Evolutionary conservation across 2,113 vertebrate species (phyloP), one percentile per base, ranked within the genome.

Genomic region (Labeo catla): DNA sequence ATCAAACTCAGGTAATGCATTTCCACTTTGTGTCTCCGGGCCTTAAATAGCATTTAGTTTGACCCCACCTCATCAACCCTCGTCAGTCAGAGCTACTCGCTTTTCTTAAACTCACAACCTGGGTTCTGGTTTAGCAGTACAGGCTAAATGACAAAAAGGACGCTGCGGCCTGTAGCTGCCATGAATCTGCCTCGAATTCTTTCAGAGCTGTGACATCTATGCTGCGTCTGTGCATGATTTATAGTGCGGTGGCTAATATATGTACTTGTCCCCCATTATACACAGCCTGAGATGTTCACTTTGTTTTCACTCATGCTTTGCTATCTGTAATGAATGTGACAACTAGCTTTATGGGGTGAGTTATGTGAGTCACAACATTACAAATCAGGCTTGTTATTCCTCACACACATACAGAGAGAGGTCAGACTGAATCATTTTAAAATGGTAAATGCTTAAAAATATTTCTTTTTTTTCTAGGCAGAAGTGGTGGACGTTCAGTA

Each of bases 401-500:
- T 70, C 49, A 70, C 63, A 57, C 66, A 43, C 19, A 54, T 16
- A 83, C 28, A 13, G 16, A 0, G 23, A 66, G 61, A 21, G 79
- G 36, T 81, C 80, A 82, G n/a, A 66, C 2, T n/a, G 28, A 8
- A 21, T 34, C 61, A 66, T 66, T 81, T 81, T 10, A 63, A 81
- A 81, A 66, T 49, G 28, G 12, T 70, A 52, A n/a, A 23, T 83
- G 68, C 8, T 61, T 57, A 21, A 10, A 36, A 50, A 43, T 65
- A 1, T 88, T 12, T 36, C 19, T 86, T 8, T 39, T 47, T 74
- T 85, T 70, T 94, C 66, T 89, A 99, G 98, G 97, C 93, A 84
- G 96, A 97, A 91, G 90, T 98, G 50, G 93, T 98, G 85, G 97
- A 99, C 70, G 92, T 98, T 21, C 96, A 96, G 89, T 99, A 98